phyloP scores from a whole-genome alignment of 2,888 invertebrate species.

The Limnephilus lunatus region DNA sequence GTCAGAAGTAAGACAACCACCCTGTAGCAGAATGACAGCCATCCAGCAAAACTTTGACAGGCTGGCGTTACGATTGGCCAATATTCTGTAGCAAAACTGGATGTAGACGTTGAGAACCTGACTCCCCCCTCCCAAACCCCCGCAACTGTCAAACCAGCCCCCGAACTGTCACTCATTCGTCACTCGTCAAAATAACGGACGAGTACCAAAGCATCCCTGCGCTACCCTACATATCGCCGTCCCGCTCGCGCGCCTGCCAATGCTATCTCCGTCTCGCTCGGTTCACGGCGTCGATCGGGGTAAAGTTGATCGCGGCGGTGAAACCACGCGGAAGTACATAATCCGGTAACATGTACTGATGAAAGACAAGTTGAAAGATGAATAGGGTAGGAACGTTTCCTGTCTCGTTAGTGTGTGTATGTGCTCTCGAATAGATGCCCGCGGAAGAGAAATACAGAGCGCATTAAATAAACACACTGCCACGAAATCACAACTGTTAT shows the following conservation, averaged over 20 bases:
- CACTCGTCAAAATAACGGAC: constrained; percentile 63
- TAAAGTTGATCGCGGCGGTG: constrained; percentile 51
- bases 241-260: constrained; percentile 9
- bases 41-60: constrained; percentile 53
- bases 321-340: constrained; percentile 61
- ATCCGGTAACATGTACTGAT: constrained; percentile 53
- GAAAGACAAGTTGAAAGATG: constrained; percentile 62
- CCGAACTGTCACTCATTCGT: constrained; percentile 66
- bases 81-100: constrained; percentile 54
- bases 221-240: constrained; percentile 35
- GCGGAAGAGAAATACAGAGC: neutral
- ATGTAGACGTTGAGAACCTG: constrained; percentile 56
- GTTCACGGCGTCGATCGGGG: constrained; percentile 24
- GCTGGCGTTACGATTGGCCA: constrained; percentile 56
- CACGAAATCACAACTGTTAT: neutral
- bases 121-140: constrained; percentile 49
- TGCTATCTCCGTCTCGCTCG: neutral
- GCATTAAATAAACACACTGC: neutral
- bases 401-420: constrained; percentile 52
- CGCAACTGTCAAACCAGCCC: constrained; percentile 58
- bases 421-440: constrained; percentile 25
- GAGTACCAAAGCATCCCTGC: constrained; percentile 29
- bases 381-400: constrained; percentile 53
- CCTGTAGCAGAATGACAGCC: constrained; percentile 51
- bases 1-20: constrained; percentile 45